Conservation (phyloP, 2,113 vertebrate genomes). For the Nicator chloris region DNA sequence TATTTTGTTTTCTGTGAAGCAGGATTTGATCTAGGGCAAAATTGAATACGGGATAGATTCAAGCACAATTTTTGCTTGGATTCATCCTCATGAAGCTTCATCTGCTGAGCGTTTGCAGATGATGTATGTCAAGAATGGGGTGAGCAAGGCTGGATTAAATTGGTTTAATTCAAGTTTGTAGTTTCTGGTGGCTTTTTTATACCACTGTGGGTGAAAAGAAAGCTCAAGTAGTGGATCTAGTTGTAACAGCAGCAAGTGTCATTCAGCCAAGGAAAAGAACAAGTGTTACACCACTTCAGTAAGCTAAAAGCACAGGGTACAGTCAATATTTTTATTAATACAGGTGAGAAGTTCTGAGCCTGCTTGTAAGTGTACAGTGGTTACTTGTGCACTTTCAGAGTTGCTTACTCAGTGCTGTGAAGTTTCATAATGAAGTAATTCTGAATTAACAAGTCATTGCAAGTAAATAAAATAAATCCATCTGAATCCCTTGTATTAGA, state of each 20-base stretch:
- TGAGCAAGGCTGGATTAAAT: neutral
- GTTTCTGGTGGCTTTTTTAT: neutral
- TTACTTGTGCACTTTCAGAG: neutral
- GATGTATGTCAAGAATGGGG: neutral
- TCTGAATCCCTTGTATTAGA: neutral
- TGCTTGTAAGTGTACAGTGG: neutral
- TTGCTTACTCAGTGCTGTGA: neutral
- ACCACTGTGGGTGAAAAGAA: neutral
- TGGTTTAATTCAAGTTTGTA: neutral
- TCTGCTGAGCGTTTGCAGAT: neutral
- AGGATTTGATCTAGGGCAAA: neutral
- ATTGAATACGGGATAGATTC: neutral
- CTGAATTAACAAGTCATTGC: neutral
- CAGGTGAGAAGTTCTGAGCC: neutral
- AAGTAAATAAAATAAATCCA: neutral
- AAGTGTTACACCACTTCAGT: neutral
- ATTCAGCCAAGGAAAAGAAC: neutral
- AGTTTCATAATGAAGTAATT: neutral
- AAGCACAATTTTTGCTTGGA: neutral
- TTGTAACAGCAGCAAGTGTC: neutral
- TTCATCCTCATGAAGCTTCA: neutral
- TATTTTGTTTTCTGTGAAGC: neutral
- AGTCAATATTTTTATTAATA: neutral
- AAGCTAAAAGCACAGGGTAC: neutral
- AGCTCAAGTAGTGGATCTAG: neutral